Evolutionary conservation across 2,113 vertebrate species (phyloP).

Genomic region (Empidonax alnorum): DNA sequence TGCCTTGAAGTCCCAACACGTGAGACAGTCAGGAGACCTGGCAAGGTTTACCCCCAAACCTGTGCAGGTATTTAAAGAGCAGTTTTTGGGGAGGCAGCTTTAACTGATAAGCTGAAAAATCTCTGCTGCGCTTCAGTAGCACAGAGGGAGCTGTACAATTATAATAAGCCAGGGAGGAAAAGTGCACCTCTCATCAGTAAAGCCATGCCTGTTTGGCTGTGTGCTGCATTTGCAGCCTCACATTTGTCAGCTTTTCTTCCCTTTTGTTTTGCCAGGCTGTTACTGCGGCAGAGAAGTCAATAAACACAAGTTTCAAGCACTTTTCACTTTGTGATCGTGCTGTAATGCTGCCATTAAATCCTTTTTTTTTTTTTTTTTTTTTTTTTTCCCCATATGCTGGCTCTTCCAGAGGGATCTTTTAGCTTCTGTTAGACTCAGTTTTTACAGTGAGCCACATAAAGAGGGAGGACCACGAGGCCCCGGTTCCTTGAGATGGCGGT

Average conservation of each 20-base stretch:
- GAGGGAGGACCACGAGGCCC: rapidly evolving
- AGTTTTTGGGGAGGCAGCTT: background rate
- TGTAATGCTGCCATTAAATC: background rate
- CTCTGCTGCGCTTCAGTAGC: background rate
- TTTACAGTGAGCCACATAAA: background rate
- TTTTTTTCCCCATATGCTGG: background rate
- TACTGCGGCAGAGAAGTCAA: background rate
- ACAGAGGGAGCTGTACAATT: background rate
- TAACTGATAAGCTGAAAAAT: background rate
- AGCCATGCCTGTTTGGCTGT: background rate
- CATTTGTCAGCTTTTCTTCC: background rate
- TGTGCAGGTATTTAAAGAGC: background rate
- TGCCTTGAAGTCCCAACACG: background rate
- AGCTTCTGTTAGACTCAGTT: background rate
- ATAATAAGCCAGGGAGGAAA: background rate
- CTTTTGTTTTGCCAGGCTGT: background rate
- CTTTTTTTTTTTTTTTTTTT: background rate
- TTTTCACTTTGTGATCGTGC: background rate
- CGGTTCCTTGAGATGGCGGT: background rate
- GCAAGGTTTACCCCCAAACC: background rate
- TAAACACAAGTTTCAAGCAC: background rate
- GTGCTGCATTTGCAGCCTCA: background rate
- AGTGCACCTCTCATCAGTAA: background rate
- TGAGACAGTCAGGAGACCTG: background rate
- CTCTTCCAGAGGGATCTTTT: background rate